phyloP scores from a whole-genome alignment of 2,888 invertebrate species.

The Andrena hattorfiana region DNA sequence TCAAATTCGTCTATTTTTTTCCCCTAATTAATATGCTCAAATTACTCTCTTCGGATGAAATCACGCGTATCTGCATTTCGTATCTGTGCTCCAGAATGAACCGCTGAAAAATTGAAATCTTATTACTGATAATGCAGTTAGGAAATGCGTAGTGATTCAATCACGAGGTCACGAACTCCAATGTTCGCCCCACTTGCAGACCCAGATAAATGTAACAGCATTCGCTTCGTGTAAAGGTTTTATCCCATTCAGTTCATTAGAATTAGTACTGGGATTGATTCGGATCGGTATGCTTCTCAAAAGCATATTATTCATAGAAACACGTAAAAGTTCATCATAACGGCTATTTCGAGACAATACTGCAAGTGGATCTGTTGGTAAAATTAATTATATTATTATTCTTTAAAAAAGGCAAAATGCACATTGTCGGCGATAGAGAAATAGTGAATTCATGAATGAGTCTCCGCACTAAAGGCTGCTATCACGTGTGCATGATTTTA shows the following conservation, averaged over 20 bases:
- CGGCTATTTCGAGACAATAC: not conserved
- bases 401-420: not conserved
- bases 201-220: slow-evolving; percentile 3
- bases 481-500: no score
- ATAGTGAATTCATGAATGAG: no score
- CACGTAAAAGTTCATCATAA: not conserved
- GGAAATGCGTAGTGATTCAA: slow-evolving; percentile 13
- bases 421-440: no score
- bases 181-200: slow-evolving; percentile 6
- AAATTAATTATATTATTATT: not conserved
- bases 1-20: no score
- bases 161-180: slow-evolving; percentile 27
- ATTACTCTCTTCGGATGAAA: not conserved
- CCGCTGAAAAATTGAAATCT: not conserved
- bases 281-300: not conserved
- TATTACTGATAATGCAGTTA: slow-evolving; percentile 17
- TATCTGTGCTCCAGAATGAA: not conserved
- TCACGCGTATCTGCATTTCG: not conserved
- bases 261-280: not conserved
- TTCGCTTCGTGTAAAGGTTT: not conserved
- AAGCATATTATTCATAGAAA: slow-evolving; percentile 1
- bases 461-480: no score
- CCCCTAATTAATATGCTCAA: no score
- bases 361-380: not conserved
- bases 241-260: not conserved